Conservation (phyloP, 2,888 invertebrate genomes). For the Brachynemurus nebulosus region DNA sequence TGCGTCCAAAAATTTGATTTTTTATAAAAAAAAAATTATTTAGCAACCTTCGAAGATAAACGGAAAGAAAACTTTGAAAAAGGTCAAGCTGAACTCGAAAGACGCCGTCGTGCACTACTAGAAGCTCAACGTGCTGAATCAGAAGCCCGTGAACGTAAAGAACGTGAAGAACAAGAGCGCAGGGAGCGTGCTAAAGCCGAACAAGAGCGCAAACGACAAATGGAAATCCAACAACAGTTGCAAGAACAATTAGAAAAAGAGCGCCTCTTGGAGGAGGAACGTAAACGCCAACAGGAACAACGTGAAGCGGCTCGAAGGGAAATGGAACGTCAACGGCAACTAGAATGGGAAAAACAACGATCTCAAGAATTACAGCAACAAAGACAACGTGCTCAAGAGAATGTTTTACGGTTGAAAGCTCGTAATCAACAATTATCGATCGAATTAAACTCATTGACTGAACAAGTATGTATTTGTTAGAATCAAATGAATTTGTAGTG, state of each 20-base stretch:
- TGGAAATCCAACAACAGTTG: slow-evolving; percentile 72
- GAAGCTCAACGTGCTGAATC: slow-evolving; percentile 82
- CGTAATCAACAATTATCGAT: slow-evolving; percentile 71
- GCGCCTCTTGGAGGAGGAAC: slow-evolving; percentile 59
- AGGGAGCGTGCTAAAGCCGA: slow-evolving; percentile 65
- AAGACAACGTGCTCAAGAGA: slow-evolving; percentile 73
- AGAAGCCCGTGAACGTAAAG: slow-evolving; percentile 87
- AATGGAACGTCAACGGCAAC: slow-evolving; percentile 85
- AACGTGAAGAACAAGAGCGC: slow-evolving; percentile 79
- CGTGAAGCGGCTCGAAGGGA: slow-evolving; percentile 70
- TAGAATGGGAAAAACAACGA: slow-evolving; percentile 93
- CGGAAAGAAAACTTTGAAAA: slow-evolving; percentile 95
- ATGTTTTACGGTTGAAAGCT: slow-evolving; percentile 72
- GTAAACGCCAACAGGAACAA: slow-evolving; percentile 65
- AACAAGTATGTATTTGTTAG: slow-evolving; percentile 24
- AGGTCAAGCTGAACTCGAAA: slow-evolving; percentile 92
- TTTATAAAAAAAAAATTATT: too few relatives aligned
- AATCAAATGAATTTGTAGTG: background rate
- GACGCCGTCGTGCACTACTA: slow-evolving; percentile 73
- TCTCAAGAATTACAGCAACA: slow-evolving; percentile 68
- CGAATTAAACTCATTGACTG: slow-evolving; percentile 50
- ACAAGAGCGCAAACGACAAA: slow-evolving; percentile 64
- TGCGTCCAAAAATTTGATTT: too few relatives aligned
- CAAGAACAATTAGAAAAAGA: slow-evolving; percentile 66
- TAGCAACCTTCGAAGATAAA: slow-evolving; percentile 86